phyloP scores from a whole-genome alignment of 2,797 vertebrate species.

The Protonibea diacanthus region DNA sequence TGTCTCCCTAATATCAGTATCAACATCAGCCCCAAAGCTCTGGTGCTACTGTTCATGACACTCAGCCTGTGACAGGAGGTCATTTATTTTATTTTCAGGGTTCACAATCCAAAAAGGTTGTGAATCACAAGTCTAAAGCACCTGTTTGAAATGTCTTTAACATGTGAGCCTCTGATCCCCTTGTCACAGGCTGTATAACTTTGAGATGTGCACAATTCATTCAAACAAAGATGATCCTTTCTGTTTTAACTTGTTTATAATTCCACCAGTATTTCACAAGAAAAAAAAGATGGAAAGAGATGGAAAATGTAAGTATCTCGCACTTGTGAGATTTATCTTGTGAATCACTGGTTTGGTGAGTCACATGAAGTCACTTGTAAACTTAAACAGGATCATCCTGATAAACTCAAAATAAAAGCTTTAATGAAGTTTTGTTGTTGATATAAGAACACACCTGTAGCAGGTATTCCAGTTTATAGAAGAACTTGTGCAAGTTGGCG shows the following conservation, averaged over 20 bases:
- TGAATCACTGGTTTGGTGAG: background rate
- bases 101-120: background rate
- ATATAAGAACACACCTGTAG: conserved; percentile 88
- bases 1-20: too few relatives aligned
- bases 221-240: background rate
- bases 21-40: background rate
- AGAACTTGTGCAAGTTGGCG: conserved; percentile 93
- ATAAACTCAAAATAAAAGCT: background rate
- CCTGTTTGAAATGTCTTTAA: background rate
- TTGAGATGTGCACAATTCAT: background rate
- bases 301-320: too few relatives aligned
- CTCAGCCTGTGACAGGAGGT: background rate
- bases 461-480: conserved; percentile 96
- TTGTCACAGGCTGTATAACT: background rate
- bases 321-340: background rate
- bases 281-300: background rate
- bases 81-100: background rate
- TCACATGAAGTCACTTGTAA: background rate
- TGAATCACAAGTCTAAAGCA: background rate
- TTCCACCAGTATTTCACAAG: background rate
- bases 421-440: background rate
- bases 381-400: background rate
- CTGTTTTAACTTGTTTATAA: background rate
- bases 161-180: background rate
- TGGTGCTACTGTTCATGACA: too few relatives aligned